Percentiles rank a stretch among this genome's conserved stretches.
Conservation (phyloP, 2,113 vertebrate genomes). For the Vanacampus margaritifer region DNA sequence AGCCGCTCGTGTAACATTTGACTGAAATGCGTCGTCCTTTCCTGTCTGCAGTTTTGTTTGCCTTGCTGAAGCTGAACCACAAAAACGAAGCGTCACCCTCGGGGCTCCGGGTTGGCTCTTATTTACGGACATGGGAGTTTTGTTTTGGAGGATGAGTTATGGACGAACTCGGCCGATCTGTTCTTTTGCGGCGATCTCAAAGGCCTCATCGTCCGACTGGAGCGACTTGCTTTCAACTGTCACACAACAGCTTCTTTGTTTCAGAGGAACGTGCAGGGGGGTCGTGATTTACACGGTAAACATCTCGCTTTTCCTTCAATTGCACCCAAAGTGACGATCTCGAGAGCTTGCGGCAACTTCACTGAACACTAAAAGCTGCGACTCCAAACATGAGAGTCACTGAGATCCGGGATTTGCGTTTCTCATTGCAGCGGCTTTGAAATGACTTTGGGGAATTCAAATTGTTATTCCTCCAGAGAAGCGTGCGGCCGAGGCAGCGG, state of each 20-base stretch:
- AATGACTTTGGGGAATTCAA: constrained; percentile 8
- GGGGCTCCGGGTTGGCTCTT: constrained; percentile 46
- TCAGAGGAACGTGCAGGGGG: constrained; percentile 45
- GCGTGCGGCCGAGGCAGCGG: constrained; percentile 2
- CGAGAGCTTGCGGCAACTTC: constrained; percentile 34
- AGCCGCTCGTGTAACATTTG: neutral
- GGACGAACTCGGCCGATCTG: constrained; percentile 68
- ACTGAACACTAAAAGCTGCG: constrained; percentile 51
- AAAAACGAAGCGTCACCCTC: constrained; percentile 56
- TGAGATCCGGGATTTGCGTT: constrained; percentile 59
- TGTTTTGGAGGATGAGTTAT: constrained; percentile 75
- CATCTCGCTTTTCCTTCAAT: constrained; percentile 25
- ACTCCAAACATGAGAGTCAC: constrained; percentile 35
- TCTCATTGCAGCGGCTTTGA: constrained; percentile 42
- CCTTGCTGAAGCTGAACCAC: constrained; percentile 55
- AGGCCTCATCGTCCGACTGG: constrained; percentile 50
- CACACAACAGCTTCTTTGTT: constrained; percentile 70
- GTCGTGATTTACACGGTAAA: constrained; percentile 49
- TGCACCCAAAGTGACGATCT: constrained; percentile 41
- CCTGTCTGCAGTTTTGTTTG: constrained; percentile 51
- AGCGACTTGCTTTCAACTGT: constrained; percentile 55
- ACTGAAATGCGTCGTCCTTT: constrained; percentile 16
- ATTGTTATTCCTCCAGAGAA: constrained; percentile 27
- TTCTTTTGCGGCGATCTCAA: constrained; percentile 73
- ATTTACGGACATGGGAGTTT: constrained; percentile 73